Base-by-base conservation (phyloP, 2,113 vertebrate species). In the Steatornis caripensis region DNA sequence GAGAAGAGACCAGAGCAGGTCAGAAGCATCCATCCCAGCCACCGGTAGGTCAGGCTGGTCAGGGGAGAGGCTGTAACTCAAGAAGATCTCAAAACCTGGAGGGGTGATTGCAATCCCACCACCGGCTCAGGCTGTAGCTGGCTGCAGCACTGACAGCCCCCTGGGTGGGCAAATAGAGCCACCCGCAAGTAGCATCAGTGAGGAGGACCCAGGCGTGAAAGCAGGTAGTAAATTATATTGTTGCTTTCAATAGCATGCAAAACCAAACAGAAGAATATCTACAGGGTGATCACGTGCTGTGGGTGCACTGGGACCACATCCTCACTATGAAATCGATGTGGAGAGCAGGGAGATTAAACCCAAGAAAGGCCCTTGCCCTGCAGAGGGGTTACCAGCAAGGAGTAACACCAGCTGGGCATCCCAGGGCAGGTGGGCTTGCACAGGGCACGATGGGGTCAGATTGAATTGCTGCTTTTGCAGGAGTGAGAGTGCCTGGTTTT, bases 381-480 rank as follows among this genome's bases (percentile, higher is more conserved):
- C 39, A 15, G 54, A 41, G 46, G 9, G n/a, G 24, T 41, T 34
- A 11, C 12, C 0, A 7, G 39, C 0, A 1, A 46, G 46, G 13
- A 22, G 9, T 20, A 9, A 27, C 65, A 10, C 9, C 0, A 0
- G 11, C 13, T 37, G 66, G 16, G 45, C 37, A 58, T 22, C 20
- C 18, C 5, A 0, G 29, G 51, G n/a, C 57, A 26, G 23, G 41
- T 18, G 72, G 68, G 30, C 69, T 70, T 26, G 5, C 36, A 17
- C 20, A 15, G 68, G 66, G 71, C 43, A 26, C 83, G 45, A 51
- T 34, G 41, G 34, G 32, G 46, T 17, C n/a, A 36, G 41, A 8
- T 3, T 9, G 4, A 55, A 30, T 41, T 11, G 11, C 27, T 76
- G 15, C 11, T 37, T 62, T 12, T 19, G 70, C 27, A 29, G 65